Base-by-base conservation (phyloP, 2,888 invertebrate species). In the Dicyrtomina minuta region DNA sequence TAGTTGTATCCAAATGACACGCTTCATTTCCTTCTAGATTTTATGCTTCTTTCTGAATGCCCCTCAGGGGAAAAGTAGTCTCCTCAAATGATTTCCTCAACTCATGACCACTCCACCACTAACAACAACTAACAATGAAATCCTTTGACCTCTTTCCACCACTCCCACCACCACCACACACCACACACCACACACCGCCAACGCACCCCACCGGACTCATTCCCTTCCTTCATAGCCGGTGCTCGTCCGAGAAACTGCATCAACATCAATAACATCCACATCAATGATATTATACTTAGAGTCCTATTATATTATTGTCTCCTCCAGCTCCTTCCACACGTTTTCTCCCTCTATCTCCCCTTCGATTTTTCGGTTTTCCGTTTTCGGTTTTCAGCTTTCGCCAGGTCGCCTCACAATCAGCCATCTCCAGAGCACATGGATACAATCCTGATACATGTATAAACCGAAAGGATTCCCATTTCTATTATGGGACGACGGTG, bases 21-120 rank as follows among this genome's bases (percentile, higher is more conserved):
- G 71, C 65, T 68, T 66, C 71, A 71, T 71, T 71, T 65, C 64
- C 65, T 51, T 33, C 68, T 66, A 51, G 60, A 49, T 68, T 71
- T 65, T 68, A 71, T 71, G 67, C 68, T 46, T 51, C 46, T 64
- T 41, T 59, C 56, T 60, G 51, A 55, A 65, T 68, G 59, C 55
- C 65, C 67, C 67, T 58, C 68, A 24, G 49, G 68, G 58, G 67
- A 71, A 39, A 43, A 46, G 22, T 24, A 15, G 56, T 27, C n/a
- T 33, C 26, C 56, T 43, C 20, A 67, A 67, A 62, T 62, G 41
- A 44, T 33, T 20, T 58, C 49, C 53, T 33, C 55, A 49, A 22
- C 59, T 62, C 64, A 56, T 62, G 53, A 56, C 44, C 62, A 68
- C 55, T 53, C 62, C 43, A 62, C 13, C n/a, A 41, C 56, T 15